Evolutionary conservation across 2,888 invertebrate genomes (phyloP), one percentile per base, ranked within the genome.

Genomic region (Belgica antarctica): DNA sequence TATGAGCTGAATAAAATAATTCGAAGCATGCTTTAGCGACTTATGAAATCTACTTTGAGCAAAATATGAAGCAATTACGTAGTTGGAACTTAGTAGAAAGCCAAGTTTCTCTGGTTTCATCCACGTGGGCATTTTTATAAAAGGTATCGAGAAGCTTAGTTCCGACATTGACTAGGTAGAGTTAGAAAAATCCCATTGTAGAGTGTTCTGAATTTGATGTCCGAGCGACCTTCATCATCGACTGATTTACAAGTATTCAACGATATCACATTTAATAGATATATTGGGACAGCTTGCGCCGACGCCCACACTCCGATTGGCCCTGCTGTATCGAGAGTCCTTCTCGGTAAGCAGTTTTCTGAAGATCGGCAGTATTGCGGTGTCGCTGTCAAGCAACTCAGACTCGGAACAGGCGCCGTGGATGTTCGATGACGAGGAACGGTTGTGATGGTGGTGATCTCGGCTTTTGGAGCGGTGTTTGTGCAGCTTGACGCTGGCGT

Each of bases 181-280:
- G n/a, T n/a, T n/a, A n/a, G n/a, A n/a, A n/a, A n/a, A 62, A 62
- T 62, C 46, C 66, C 10, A n/a, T 12, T 12, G n/a, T 17, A 19
- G n/a, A 31, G 47, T 57, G 52, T 41, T 7, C 59, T 41, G 12
- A 63, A 15, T 34, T 34, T 34, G 36, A 34, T n/a, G n/a, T n/a
- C n/a, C n/a, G n/a, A n/a, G n/a, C n/a, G n/a, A n/a, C n/a, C n/a
- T n/a, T n/a, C n/a, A n/a, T n/a, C n/a, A n/a, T 63, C 41, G 41
- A 5, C 19, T 52, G 1, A 17, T 70, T 84, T 89, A 94, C 81
- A 94, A 87, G 81, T 95, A 94, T 78, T 94, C 94, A 75, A 94
- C 94, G 76, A 95, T 94, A 83, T 94, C 94, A 84, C 94, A 94
- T 82, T 94, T 94, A 75, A 95, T 94, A 72, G 94, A 93, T 82